Evolutionary conservation across 2,797 vertebrate species (phyloP), one percentile per base, ranked within the genome.

Genomic region (Sandelia bainsii): DNA sequence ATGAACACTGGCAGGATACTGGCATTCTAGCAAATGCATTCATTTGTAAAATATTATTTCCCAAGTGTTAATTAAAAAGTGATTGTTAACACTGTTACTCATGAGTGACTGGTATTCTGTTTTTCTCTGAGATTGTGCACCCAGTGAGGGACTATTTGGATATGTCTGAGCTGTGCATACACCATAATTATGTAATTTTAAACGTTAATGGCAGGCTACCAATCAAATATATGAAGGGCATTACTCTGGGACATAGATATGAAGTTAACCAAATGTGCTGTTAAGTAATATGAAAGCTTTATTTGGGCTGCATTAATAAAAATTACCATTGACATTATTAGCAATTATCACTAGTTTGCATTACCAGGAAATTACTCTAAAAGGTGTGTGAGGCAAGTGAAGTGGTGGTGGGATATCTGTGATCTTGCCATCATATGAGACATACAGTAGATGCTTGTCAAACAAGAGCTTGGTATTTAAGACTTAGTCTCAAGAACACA

Each of bases 11-110:
- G 68, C 79, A 78, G 27, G 45, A 79, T 74, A 72, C 49, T 65
- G 66, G 75, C 79, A 64, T 84, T 82, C 61, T 61, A 78, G 76
- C 50, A 81, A 81, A 85, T 63, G 75, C 52, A 46, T 65, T 87
- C 71, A 85, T 85, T 83, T 74, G 71, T 82, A 62, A 82, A 85
- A 86, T 87, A 84, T 80, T 81, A 79, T 80, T 86, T 85, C 70
- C 82, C 69, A 51, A 63, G 70, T 69, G 86, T 79, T 84, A 80
- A 87, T 88, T 85, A 81, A 79, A 87, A 89, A 82, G 61, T 67
- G 54, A 82, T 80, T 79, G 79, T 84, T 89, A 86, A 66, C 75
- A 79, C 25, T 73, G 69, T 81, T 82, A 69, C 65, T 65, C 73
- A 63, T 63, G 57, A 75, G 70, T 69, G 72, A 46, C 64, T 78